Conservation (phyloP, 2,888 invertebrate species). For the Caenorhabditis auriculariae region DNA sequence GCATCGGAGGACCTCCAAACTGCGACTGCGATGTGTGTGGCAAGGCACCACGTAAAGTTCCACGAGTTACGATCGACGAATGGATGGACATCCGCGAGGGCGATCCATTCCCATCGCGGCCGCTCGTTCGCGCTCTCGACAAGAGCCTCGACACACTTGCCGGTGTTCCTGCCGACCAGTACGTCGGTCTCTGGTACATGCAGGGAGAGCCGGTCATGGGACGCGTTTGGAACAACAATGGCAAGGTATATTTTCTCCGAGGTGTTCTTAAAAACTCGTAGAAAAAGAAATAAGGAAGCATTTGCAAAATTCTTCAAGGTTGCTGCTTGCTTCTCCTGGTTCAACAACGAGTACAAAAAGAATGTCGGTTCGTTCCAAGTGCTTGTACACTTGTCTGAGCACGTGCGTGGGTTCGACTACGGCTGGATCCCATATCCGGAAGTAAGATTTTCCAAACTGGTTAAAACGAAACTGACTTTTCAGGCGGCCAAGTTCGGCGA, state of each 20-base stretch:
- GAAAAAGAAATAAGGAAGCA: too few species aligned
- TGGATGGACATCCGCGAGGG: constrained; percentile 48
- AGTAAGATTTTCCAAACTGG: constrained; percentile 5
- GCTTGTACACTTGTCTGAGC: constrained; percentile 47
- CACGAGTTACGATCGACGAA: constrained; percentile 35
- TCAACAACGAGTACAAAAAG: constrained; percentile 49
- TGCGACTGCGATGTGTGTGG: background rate
- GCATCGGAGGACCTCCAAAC: constrained; percentile 25
- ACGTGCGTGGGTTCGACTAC: constrained; percentile 59
- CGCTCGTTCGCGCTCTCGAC: constrained; percentile 11
- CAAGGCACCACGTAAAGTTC: background rate
- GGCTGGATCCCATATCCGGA: constrained; percentile 54
- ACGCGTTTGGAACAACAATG: constrained; percentile 55
- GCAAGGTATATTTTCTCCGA: constrained; percentile 29
- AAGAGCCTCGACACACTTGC: constrained; percentile 46
- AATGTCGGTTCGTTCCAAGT: constrained; percentile 52
- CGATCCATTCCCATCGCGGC: constrained; percentile 38
- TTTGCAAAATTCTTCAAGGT: too few species aligned
- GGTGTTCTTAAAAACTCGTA: too few species aligned
- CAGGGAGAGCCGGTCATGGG: constrained; percentile 59
- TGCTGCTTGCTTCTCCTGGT: constrained; percentile 55
- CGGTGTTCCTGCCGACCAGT: constrained; percentile 47
- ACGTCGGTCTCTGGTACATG: constrained; percentile 55
- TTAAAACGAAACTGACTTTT: background rate
- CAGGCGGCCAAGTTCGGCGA: constrained; percentile 50